Conservation (phyloP, 2,888 invertebrate species). For the Steromphala cineraria region DNA sequence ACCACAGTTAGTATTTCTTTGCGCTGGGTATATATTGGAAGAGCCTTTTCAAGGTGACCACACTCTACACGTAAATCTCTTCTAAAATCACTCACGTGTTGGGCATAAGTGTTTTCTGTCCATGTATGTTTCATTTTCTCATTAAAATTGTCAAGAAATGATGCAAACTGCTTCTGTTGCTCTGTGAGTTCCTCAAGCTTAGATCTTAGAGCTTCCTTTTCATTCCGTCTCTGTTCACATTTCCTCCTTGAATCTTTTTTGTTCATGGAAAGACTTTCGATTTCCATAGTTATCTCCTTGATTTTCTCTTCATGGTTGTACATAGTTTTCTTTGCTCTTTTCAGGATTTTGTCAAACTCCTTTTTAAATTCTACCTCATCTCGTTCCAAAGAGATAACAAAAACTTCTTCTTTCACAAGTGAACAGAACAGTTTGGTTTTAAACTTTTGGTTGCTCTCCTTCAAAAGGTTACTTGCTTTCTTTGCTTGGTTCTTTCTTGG, state of each 20-base stretch:
- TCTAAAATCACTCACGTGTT: slow-evolving; percentile 34
- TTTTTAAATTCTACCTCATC: neutral
- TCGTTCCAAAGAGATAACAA: neutral
- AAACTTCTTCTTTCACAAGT: neutral
- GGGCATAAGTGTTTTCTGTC: slow-evolving; percentile 32
- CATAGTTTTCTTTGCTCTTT: neutral
- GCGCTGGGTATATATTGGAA: slow-evolving; percentile 69
- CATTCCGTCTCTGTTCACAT: slow-evolving; percentile 31
- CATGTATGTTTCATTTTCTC: slow-evolving; percentile 30
- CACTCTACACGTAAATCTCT: slow-evolving; percentile 58
- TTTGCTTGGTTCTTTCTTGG: neutral
- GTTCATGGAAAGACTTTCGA: neutral
- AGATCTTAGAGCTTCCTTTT: slow-evolving; percentile 41
- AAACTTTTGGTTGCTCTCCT: neutral
- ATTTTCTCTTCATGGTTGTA: slow-evolving; percentile 23
- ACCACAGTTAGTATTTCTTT: slow-evolving; percentile 59
- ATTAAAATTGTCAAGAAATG: slow-evolving; percentile 34
- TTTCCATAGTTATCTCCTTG: neutral
- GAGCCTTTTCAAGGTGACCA: slow-evolving; percentile 45
- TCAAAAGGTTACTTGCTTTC: neutral
- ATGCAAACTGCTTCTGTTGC: slow-evolving; percentile 52
- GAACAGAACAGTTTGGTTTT: neutral
- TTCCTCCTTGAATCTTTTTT: slow-evolving; percentile 26
- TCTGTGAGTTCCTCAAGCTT: slow-evolving; percentile 50
- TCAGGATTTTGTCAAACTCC: neutral